phyloP scores from a whole-genome alignment of 2,888 invertebrate genomes.

The Callinectes sapidus region DNA sequence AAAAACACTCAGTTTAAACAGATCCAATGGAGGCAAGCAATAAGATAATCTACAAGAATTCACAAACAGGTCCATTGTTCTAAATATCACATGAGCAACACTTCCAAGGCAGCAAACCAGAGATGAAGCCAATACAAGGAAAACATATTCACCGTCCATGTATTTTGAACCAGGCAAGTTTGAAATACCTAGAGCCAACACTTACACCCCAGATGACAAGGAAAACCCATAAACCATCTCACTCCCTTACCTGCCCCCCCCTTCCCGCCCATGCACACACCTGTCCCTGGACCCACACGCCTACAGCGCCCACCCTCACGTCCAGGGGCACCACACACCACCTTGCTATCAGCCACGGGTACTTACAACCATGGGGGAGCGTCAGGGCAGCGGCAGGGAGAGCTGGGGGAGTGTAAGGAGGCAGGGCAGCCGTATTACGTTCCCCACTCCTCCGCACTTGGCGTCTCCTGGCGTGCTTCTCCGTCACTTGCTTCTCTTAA shows the following conservation, averaged over 20 bases:
- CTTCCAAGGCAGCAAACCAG: no score
- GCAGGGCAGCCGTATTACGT: neutral
- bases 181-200: no score
- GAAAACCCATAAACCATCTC: no score
- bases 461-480: neutral
- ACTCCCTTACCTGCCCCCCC: neutral
- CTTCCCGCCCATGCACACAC: neutral
- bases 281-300: neutral
- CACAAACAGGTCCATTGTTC: no score
- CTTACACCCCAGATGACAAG: no score
- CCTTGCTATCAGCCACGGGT: neutral
- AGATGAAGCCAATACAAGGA: no score
- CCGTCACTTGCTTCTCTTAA: neutral
- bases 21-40: no score
- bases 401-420: neutral
- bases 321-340: neutral
- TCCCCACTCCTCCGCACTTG: neutral
- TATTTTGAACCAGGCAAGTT: no score
- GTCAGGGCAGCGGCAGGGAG: neutral
- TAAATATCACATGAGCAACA: no score
- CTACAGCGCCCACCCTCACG: neutral
- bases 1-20: no score
- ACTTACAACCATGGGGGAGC: slow-evolving; percentile 10
- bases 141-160: no score
- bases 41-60: no score